Conservation (phyloP, 2,888 invertebrate species). For the Ditylenchus weischeri region DNA sequence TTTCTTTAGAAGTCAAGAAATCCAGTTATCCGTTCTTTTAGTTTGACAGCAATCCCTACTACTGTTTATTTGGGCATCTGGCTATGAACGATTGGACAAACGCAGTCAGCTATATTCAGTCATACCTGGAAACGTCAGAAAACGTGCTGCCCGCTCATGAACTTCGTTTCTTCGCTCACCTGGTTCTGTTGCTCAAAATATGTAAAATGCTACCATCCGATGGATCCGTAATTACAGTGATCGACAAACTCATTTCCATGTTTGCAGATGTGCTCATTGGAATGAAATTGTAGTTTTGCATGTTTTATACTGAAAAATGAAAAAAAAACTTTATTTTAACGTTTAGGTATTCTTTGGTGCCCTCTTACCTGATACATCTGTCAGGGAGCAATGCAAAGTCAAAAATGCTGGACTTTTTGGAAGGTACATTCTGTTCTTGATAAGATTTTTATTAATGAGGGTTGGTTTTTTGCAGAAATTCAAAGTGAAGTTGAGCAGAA, state of each 20-base stretch:
- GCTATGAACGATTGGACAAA: constrained; percentile 19
- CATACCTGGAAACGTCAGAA: neutral
- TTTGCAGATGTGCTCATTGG: constrained; percentile 27
- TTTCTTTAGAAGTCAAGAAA: neutral
- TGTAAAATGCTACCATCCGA: constrained; percentile 15
- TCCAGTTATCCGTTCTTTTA: neutral
- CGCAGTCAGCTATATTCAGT: constrained; percentile 18
- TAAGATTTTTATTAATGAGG: neutral
- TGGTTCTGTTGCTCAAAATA: constrained; percentile 30
- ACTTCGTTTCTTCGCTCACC: constrained; percentile 38
- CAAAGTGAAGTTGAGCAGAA: constrained; percentile 27
- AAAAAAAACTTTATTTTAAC: too few relatives aligned
- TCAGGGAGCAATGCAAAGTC: constrained; percentile 20
- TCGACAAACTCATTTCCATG: constrained; percentile 23
- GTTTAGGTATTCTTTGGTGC: constrained; percentile 17
- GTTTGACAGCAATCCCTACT: constrained; percentile 18
- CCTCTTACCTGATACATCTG: constrained; percentile 29
- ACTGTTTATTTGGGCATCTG: constrained; percentile 22
- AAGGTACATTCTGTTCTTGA: constrained; percentile 9
- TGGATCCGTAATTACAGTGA: neutral
- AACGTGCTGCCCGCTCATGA: constrained; percentile 22
- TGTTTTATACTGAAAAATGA: too few relatives aligned
- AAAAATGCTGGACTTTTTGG: constrained; percentile 24
- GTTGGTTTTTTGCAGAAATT: constrained; percentile 12
- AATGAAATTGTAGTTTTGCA: constrained; percentile 21